These are phyloP conservation scores for Epiperipatus broadwayi DNA, from an alignment of 2,888 invertebrate species.

Conservation along the genomic window DNA sequence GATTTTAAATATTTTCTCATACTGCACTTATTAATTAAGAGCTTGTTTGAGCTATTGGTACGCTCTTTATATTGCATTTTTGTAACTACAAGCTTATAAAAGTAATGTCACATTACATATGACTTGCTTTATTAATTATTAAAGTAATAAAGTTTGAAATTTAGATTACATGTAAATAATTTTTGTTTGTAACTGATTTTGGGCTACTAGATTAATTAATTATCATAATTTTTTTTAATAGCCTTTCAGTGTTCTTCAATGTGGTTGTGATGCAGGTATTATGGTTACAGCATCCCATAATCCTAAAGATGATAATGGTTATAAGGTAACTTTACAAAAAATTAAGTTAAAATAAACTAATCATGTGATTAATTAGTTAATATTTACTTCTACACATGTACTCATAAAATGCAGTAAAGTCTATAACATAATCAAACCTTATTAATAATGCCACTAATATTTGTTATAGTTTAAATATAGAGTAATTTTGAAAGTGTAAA, in stretches of 20 bases:
- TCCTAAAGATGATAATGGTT: constrained; percentile 87
- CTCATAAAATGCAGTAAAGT: neutral
- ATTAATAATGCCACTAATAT: neutral
- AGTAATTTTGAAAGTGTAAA: too few relatives aligned
- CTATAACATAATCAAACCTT: neutral
- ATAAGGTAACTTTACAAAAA: constrained; percentile 45
- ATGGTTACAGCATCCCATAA: constrained; percentile 94
- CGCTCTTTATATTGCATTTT: too few relatives aligned
- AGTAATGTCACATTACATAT: too few relatives aligned
- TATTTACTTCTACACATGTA: neutral
- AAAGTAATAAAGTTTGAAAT: neutral
- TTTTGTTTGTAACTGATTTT: constrained; percentile 4
- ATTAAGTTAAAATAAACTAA: too few relatives aligned
- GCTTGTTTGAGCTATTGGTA: too few relatives aligned
- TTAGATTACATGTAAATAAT: neutral
- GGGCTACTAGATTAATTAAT: constrained; percentile 9
- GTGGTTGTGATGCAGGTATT: constrained; percentile 58
- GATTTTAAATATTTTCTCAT: too few relatives aligned
- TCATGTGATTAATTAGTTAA: neutral
- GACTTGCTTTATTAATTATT: too few relatives aligned
- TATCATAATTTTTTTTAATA: constrained; percentile 18
- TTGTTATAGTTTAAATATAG: too few relatives aligned
- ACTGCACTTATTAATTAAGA: too few relatives aligned
- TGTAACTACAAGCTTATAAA: too few relatives aligned
- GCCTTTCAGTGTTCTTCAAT: constrained; percentile 57